Evolutionary conservation across 2,797 vertebrate genomes (phyloP).

Genomic region (Chromis chromis): DNA sequence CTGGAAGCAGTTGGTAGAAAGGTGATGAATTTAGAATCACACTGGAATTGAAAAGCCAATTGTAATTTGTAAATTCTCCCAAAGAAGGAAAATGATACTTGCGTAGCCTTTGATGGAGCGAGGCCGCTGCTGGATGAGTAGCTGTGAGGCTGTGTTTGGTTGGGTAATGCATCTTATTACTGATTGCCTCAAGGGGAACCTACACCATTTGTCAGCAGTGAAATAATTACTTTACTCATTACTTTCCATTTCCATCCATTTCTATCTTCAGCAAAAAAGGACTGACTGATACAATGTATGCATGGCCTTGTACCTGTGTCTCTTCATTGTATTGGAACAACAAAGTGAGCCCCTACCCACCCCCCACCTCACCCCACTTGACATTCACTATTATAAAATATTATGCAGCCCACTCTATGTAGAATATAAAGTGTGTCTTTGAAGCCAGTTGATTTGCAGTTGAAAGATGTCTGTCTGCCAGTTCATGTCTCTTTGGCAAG

Average conservation of each 20-base stretch:
- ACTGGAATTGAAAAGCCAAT: too few relatives aligned
- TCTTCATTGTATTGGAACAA: conserved; percentile 9
- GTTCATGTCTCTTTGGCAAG: conserved; percentile 1
- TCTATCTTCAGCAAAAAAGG: too few relatives aligned
- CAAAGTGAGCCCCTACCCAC: background rate
- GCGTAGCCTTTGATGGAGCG: too few relatives aligned
- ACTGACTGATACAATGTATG: background rate
- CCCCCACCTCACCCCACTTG: background rate
- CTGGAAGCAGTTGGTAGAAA: too few relatives aligned
- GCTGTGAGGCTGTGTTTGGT: background rate
- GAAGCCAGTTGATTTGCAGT: conserved; percentile 26
- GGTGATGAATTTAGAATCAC: too few relatives aligned
- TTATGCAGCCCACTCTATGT: background rate
- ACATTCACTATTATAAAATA: background rate
- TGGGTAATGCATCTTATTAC: background rate
- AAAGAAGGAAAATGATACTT: too few relatives aligned
- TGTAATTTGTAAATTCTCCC: too few relatives aligned
- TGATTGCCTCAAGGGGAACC: background rate
- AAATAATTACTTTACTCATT: too few relatives aligned
- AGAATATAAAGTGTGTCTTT: conserved; percentile 21
- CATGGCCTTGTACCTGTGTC: background rate
- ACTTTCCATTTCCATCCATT: too few relatives aligned
- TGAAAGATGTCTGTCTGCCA: conserved; percentile 26
- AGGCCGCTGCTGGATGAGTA: too few relatives aligned
- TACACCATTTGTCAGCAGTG: background rate